These are phyloP conservation scores for Scleropages formosus DNA, from an alignment of 2,797 vertebrate genomes.

Conservation along the genomic window DNA sequence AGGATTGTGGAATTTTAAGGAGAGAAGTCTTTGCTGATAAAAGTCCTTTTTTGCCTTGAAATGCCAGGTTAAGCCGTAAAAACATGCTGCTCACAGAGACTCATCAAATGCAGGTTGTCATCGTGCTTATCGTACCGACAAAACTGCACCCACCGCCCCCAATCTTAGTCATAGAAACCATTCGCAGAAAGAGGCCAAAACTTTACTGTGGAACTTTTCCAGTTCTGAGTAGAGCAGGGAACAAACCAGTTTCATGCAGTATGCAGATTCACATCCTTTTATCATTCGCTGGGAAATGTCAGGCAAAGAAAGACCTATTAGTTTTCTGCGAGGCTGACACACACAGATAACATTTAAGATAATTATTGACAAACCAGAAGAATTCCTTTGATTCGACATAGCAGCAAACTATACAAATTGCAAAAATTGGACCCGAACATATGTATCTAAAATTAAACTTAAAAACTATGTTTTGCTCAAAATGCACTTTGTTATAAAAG, in stretches of 20 bases:
- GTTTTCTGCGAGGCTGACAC: too few species aligned
- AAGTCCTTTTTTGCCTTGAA: slow-evolving; percentile 20
- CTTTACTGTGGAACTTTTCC: slow-evolving; percentile 17
- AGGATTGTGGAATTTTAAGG: neutral
- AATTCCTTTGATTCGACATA: too few species aligned
- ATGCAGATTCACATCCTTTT: too few species aligned
- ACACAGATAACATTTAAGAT: too few species aligned
- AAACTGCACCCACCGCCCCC: slow-evolving; percentile 22
- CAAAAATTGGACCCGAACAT: too few species aligned
- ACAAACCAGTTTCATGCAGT: neutral
- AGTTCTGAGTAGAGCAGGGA: slow-evolving; percentile 2
- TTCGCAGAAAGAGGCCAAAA: slow-evolving; percentile 17
- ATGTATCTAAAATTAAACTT: too few species aligned
- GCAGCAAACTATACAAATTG: too few species aligned
- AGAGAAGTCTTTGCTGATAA: slow-evolving; percentile 21
- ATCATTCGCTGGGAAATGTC: too few species aligned
- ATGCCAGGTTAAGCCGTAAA: slow-evolving; percentile 26
- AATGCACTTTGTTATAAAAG: too few species aligned
- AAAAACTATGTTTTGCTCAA: too few species aligned
- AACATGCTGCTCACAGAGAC: neutral
- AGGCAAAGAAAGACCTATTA: too few species aligned
- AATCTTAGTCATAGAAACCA: slow-evolving; percentile 30
- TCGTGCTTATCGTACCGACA: slow-evolving; percentile 5
- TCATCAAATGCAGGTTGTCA: neutral
- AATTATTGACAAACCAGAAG: too few species aligned